Conservation (phyloP, 1,140 invertebrate species). For the Drosophila persimilis region DNA sequence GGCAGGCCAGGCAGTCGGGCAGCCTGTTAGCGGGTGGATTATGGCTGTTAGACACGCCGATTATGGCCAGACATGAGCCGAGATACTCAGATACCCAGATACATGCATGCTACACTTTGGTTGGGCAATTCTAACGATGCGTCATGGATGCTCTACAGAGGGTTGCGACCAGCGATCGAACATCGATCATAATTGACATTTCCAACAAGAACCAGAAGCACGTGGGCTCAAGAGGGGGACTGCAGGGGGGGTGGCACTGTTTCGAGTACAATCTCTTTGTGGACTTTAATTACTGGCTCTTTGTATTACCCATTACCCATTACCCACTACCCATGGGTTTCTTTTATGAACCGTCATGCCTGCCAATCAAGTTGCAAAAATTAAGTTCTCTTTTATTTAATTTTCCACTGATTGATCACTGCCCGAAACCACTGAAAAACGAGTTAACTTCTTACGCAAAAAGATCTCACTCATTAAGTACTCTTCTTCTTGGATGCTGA, state of each 20-base stretch:
- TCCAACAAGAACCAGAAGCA: not conserved
- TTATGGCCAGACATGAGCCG: slow-evolving; percentile 64
- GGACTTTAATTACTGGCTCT: slow-evolving; percentile 28
- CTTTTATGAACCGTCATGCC: slow-evolving; percentile 21
- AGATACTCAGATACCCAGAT: not conserved
- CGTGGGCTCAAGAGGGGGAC: slow-evolving; percentile 14
- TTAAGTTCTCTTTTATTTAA: slow-evolving; percentile 12
- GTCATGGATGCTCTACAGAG: not conserved
- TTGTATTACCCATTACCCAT: not conserved
- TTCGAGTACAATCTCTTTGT: no score
- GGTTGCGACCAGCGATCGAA: slow-evolving; percentile 14
- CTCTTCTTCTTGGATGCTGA: slow-evolving; percentile 13
- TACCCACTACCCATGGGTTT: not conserved
- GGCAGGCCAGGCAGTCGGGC: no score
- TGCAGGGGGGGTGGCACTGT: no score
- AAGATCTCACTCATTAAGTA: not conserved
- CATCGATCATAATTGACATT: slow-evolving; percentile 52
- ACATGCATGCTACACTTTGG: slow-evolving; percentile 64
- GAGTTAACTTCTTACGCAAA: slow-evolving; percentile 5
- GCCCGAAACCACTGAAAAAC: not conserved
- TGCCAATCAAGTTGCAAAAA: slow-evolving; percentile 41
- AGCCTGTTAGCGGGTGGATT: slow-evolving; percentile 65
- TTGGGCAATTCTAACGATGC: slow-evolving; percentile 27
- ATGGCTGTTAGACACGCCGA: slow-evolving; percentile 38
- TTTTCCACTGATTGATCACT: slow-evolving; percentile 26